Conservation (phyloP, 2,113 vertebrate genomes). For the Lycaon pictus region DNA sequence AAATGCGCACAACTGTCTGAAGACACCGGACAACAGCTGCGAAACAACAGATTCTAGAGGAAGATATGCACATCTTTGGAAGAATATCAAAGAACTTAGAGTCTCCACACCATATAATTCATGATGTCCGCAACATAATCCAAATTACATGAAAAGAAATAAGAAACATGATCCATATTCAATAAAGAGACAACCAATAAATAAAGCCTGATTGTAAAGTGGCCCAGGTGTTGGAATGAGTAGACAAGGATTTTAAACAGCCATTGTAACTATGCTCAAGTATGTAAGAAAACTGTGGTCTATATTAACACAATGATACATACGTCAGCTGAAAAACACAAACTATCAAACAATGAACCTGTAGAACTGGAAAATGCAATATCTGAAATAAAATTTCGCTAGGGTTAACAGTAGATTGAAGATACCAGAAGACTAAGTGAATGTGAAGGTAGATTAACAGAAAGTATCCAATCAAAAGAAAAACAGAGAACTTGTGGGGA, state of each 20-base stretch:
- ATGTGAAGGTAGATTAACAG: neutral
- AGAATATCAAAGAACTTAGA: neutral
- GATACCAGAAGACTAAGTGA: neutral
- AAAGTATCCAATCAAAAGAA: neutral
- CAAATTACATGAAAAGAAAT: neutral
- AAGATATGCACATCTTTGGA: neutral
- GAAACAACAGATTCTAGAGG: neutral
- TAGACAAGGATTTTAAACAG: neutral
- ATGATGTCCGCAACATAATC: neutral
- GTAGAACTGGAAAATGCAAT: constrained; percentile 1
- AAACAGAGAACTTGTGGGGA: neutral
- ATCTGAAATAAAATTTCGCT: constrained; percentile 40
- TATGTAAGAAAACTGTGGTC: neutral
- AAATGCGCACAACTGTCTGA: neutral
- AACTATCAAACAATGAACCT: neutral
- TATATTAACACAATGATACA: neutral
- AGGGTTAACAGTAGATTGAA: neutral
- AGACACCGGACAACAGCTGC: neutral
- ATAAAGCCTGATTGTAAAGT: neutral
- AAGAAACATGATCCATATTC: neutral
- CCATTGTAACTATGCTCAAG: neutral
- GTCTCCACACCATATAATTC: neutral
- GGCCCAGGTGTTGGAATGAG: neutral
- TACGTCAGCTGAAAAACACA: neutral
- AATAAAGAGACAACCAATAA: constrained; percentile 10